Evolutionary conservation across 2,797 vertebrate species (phyloP).

Genomic region (Catostomus latipinnis): DNA sequence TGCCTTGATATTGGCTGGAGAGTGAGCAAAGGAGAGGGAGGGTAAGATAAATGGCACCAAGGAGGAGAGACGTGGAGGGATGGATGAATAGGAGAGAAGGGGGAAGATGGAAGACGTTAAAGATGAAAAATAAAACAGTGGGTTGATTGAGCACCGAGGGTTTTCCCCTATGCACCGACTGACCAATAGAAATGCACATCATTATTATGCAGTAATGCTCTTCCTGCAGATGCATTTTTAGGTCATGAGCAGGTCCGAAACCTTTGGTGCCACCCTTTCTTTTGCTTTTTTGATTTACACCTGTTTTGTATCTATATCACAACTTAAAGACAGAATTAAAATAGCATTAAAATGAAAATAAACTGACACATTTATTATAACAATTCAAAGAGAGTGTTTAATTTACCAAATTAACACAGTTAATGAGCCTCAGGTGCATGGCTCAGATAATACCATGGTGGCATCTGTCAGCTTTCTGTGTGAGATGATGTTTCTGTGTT

Average conservation of each 20-base stretch:
- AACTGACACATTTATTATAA: not conserved
- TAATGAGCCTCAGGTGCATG: conserved; percentile 15
- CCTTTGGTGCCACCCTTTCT: not conserved
- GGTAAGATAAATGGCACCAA: conserved; percentile 72
- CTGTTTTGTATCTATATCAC: not conserved
- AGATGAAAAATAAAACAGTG: conserved; percentile 75
- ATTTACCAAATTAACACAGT: conserved; percentile 7
- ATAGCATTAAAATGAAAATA: not conserved
- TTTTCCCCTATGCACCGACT: conserved; percentile 70
- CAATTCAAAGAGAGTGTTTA: not conserved
- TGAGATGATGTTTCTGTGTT: too few species aligned
- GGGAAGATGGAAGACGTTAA: conserved; percentile 60
- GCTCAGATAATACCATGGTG: conserved; percentile 5
- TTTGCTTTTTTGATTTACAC: not conserved
- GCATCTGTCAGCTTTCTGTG: conserved; percentile 2
- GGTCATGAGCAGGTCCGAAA: not conserved
- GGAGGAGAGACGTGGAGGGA: conserved; percentile 44
- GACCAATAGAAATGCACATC: conserved; percentile 64
- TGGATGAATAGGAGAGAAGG: conserved; percentile 45
- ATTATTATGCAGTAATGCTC: conserved; percentile 58
- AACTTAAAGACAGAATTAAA: too few species aligned
- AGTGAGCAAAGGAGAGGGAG: conserved; percentile 55
- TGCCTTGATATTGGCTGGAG: conserved; percentile 74
- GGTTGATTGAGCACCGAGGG: conserved; percentile 73
- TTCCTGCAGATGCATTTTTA: conserved; percentile 6